These are phyloP conservation scores for Esox niger DNA, from an alignment of 2,113 vertebrate genomes.

Conservation along the genomic window DNA sequence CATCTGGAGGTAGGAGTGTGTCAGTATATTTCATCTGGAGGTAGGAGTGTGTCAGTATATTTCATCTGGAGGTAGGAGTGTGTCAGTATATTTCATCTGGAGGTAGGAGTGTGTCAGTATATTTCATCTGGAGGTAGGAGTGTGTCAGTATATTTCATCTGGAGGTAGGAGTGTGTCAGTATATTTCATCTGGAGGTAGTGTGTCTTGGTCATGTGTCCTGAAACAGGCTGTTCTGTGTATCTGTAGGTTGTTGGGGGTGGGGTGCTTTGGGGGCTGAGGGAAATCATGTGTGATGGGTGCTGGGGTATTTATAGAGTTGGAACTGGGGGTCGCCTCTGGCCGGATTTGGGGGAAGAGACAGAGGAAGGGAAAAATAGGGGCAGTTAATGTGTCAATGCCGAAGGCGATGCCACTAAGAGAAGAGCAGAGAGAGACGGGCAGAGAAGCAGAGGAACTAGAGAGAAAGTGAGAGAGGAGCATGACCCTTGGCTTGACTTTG, in stretches of 20 bases:
- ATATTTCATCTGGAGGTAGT: too few species aligned
- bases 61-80: too few species aligned
- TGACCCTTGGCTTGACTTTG: not conserved
- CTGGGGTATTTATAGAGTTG: not conserved
- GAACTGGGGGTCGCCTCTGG: not conserved
- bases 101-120: too few species aligned
- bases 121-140: too few species aligned
- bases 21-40: too few species aligned
- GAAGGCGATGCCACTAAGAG: not conserved
- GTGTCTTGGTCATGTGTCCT: not conserved
- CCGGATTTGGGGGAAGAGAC: not conserved
- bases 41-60: too few species aligned
- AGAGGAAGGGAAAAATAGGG: not conserved
- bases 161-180: too few species aligned
- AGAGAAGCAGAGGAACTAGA: not conserved
- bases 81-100: too few species aligned
- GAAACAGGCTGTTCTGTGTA: too few species aligned
- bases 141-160: too few species aligned
- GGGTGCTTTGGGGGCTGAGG: not conserved
- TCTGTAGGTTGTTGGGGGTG: not conserved
- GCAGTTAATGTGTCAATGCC: constrained; percentile 1
- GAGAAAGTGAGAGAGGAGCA: not conserved
- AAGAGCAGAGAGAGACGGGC: not conserved
- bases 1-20: not conserved
- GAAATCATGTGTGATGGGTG: constrained; percentile 8